Evolutionary conservation across 2,113 vertebrate genomes (phyloP).

Genomic region (Thunnus maccoyii): DNA sequence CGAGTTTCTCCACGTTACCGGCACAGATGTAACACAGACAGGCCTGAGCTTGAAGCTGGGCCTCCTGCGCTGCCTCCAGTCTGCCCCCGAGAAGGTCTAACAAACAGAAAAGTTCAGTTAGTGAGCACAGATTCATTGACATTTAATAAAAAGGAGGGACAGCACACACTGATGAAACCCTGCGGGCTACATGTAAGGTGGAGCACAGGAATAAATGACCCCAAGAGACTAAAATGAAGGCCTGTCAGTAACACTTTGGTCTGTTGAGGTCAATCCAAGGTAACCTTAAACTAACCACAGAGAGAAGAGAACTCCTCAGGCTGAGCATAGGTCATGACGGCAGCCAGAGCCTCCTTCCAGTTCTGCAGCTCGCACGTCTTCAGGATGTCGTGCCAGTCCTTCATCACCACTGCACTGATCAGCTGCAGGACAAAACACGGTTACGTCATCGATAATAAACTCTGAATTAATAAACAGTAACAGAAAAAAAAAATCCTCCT

Average conservation of each 20-base stretch:
- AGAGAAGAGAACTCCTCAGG: constrained; percentile 94
- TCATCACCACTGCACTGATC: constrained; percentile 95
- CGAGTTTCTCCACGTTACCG: constrained; percentile 94
- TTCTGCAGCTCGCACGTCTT: constrained; percentile 94
- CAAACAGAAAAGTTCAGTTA: not conserved
- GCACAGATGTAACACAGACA: constrained; percentile 98
- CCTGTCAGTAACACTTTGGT: no score
- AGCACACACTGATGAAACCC: not conserved
- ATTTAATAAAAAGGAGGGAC: not conserved
- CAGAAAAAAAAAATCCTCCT: rapidly evolving
- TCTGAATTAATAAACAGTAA: not conserved
- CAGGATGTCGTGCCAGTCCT: constrained; percentile 95
- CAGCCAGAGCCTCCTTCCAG: constrained; percentile 96
- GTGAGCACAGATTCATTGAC: not conserved
- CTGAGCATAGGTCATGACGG: constrained; percentile 93
- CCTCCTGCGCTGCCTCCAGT: constrained; percentile 89
- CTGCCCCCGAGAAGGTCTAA: constrained; percentile 92
- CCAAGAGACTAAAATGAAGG: no score
- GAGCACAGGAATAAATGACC: no score
- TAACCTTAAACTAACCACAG: constrained; percentile 86
- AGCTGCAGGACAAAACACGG: constrained; percentile 81
- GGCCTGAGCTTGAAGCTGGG: constrained; percentile 88
- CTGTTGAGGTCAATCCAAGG: no score
- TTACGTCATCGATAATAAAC: not conserved
- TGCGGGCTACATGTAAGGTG: no score